Base-by-base conservation (phyloP, 37 sponge, comb jelly and placozoan genomes). In the Oopsacas minuta region DNA sequence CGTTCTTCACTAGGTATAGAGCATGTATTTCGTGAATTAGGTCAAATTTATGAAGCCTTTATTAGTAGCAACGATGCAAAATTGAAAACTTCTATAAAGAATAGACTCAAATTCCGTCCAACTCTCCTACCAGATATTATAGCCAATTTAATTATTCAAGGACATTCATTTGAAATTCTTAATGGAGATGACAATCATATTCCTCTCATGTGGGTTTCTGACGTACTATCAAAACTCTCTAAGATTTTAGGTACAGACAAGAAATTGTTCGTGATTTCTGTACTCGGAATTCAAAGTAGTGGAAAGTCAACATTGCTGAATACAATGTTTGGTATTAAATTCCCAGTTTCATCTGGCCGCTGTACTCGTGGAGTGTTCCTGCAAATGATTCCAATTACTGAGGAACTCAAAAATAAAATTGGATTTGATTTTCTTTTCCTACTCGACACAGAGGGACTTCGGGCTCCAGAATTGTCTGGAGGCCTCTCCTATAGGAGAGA, bases 181-280 rank as follows among this genome's bases (percentile, higher is more conserved):
- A 83, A 87, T 87, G 87, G 87, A 35, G 83, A 87, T 87, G 88
- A 75, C 52, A 37, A 84, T 75, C 88, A 87, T 61, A 85, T 87
- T 1, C 88, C 88, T 36, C 0, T 87, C 25, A 28, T 23, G 3
- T 87, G 88, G 88, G 88, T 87, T 0, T 61, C 23, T 0, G 88
- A 84, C 23, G 88, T 87, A 3, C 39, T 87, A 17, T 3, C 38
- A 36, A 8, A 37, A 53, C 37, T 84, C 23, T 25, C 37, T 20
- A 37, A 87, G 1, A 37, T 38, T 0, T 52, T 69, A 1, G 37
- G 75, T 0, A 37, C 75, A 20, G 10, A 42, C 1, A 83, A 83
- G 0, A 38, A 81, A 39, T n/a, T 82, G 0, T 35, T 82, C 49
- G 83, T 82, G 1, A 1, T 87, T 1, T 87, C 84, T 75, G 84